Percentiles rank a stretch among this genome's conserved stretches.
Conservation (phyloP, 2,113 vertebrate species). For the Protobothrops flavoviridis region DNA sequence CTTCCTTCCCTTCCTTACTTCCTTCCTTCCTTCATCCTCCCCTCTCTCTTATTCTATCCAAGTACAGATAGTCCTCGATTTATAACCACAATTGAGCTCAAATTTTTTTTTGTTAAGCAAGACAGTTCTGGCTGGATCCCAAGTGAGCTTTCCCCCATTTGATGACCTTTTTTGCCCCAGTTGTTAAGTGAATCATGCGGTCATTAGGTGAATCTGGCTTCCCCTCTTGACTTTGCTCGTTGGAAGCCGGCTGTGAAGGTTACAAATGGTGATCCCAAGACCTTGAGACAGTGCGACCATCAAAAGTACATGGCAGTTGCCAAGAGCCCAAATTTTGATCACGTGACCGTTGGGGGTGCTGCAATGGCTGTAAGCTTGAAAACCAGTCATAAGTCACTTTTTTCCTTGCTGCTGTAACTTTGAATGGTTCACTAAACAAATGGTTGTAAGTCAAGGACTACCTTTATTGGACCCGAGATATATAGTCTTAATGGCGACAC, state of each 20-base stretch:
- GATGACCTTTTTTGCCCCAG: not conserved
- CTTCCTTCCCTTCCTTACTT: accelerated
- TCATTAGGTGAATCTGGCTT: not conserved
- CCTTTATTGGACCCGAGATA: not conserved
- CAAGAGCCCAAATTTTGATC: not conserved
- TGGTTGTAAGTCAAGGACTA: not conserved
- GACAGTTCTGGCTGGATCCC: not conserved
- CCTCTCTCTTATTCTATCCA: not conserved
- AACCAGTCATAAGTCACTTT: not conserved
- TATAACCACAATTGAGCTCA: not conserved
- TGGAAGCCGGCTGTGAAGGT: not conserved
- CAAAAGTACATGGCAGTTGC: not conserved
- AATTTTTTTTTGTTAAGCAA: not conserved
- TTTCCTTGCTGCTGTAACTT: not conserved
- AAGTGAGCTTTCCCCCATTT: not conserved
- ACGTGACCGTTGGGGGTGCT: not conserved
- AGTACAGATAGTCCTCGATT: not conserved
- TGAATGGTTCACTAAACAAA: not conserved
- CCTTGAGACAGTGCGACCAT: not conserved
- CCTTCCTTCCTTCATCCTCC: no score
- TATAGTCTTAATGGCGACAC: not conserved
- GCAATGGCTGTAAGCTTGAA: not conserved
- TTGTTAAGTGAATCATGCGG: not conserved
- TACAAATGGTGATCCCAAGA: not conserved
- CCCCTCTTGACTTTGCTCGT: not conserved